Conservation (phyloP, 2,797 vertebrate species). For the Alosa sapidissima region DNA sequence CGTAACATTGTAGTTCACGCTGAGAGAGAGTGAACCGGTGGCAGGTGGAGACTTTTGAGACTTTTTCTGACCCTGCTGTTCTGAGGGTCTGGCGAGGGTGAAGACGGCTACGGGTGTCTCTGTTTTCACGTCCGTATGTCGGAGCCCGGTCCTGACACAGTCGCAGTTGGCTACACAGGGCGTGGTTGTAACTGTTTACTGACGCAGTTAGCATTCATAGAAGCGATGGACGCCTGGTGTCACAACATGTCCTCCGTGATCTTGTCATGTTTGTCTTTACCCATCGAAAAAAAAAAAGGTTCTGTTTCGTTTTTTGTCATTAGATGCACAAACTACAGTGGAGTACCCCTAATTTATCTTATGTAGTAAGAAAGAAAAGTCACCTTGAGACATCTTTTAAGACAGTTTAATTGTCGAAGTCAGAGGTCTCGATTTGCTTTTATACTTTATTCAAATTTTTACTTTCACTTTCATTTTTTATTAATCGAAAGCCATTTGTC, state of each 20-base stretch:
- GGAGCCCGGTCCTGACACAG: neutral
- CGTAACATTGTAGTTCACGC: conserved; percentile 19
- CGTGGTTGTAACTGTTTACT: neutral
- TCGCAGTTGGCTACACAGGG: neutral
- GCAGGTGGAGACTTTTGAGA: conserved; percentile 1
- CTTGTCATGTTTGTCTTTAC: conserved; percentile 62
- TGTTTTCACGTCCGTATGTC: neutral
- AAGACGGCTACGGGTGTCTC: neutral
- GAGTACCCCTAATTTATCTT: conserved; percentile 76
- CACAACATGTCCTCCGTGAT: conserved; percentile 71
- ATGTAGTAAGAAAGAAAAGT: neutral
- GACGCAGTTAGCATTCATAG: neutral
- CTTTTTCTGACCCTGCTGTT: neutral
- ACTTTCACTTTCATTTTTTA: conserved; percentile 38
- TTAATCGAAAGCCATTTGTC: conserved; percentile 63
- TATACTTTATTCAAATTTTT: conserved; percentile 35
- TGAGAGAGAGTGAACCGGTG: conserved; percentile 59
- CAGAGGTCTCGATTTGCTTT: conserved; percentile 15
- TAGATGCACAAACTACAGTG: conserved; percentile 65
- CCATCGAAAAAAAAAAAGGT: neutral
- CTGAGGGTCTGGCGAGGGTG: neutral
- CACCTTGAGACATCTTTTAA: neutral
- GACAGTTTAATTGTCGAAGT: neutral
- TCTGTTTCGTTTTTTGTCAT: conserved; percentile 1
- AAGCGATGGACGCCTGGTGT: conserved; percentile 8